phyloP scores from a whole-genome alignment of 2,888 invertebrate genomes.

The Nezara viridula region DNA sequence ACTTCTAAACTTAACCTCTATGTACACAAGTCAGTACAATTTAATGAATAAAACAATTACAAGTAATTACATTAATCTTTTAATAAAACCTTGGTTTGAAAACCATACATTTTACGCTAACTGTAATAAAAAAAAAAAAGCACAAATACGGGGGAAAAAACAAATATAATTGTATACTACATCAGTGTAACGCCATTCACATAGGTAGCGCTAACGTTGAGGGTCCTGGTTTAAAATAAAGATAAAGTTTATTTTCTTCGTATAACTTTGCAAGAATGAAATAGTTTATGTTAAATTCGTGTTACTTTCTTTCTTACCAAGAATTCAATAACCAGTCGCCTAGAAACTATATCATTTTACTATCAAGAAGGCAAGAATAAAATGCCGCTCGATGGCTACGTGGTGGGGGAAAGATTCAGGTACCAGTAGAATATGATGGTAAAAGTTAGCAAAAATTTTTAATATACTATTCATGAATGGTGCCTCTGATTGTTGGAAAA shows the following conservation, averaged over 20 bases:
- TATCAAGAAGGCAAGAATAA: conserved; percentile 29
- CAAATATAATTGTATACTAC: neutral
- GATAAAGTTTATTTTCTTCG: neutral
- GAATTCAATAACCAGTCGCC: neutral
- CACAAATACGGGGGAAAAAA: neutral
- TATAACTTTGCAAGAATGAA: neutral
- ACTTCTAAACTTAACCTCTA: conserved; percentile 15
- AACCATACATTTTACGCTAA: neutral
- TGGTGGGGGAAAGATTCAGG: conserved; percentile 7
- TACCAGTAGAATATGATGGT: neutral
- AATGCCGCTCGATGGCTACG: neutral
- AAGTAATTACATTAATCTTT: neutral
- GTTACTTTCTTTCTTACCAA: neutral
- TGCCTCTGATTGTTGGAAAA: neutral
- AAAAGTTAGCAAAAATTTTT: neutral
- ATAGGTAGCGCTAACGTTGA: neutral
- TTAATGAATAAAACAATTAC: neutral
- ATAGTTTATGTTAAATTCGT: neutral
- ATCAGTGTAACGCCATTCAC: conserved; percentile 19
- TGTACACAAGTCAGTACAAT: neutral
- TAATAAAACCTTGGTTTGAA: neutral
- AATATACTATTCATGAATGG: neutral
- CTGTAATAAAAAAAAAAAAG: neutral
- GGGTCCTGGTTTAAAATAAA: neutral
- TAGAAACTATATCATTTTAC: neutral